Evolutionary conservation across 1,140 invertebrate species (phyloP), one percentile per base, ranked within the genome.

Genomic region (Stegodyphus mimosarum): DNA sequence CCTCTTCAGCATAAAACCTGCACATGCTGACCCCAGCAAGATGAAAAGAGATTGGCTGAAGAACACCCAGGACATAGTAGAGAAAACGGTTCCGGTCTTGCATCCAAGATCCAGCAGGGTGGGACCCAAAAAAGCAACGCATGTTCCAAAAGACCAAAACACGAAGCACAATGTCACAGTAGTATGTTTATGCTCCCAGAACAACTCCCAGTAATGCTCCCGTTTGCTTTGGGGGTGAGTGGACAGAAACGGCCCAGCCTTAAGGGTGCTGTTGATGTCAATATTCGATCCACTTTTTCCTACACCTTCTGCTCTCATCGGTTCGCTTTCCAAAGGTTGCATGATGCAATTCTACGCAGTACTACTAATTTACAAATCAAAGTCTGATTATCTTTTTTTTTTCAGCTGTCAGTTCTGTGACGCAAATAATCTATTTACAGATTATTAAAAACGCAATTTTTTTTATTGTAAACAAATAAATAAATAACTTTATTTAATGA

Each of bases 81-180:
- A 88, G 50, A 92, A 89, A 75, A 90, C 89, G 2, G 90, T 90
- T 2, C 88, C 89, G 0, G 91, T 92, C 81, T 91, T 90, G 86
- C 91, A 92, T 60, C 91, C 91, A 5, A 92, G 87, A 87, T 92
- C 92, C 70, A 92, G 89, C 2, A 92, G 88, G 0, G 92, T 92
- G 10, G 92, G 91, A 6, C 92, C 92, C 7, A 92, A 88, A 83
- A 92, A 92, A 11, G 91, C 91, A 11, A 92, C 91, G 76, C 92
- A 91, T 89, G 92, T 91, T 6, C 92, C 92, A 87, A 92, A 92
- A 72, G 89, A 90, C 87, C 90, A 91, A 87, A 92, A 92, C 5
- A 91, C 90, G 15, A 89, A 81, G 83, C 91, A 92, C 86, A 92
- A 90, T 6, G 90, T 90, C 13, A 91, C 70, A 11, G 91, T 91